Percentiles rank a stretch among this genome's conserved stretches.
Evolutionary conservation across 2,113 vertebrate genomes (phyloP).

Genomic region (Prolemur simus): DNA sequence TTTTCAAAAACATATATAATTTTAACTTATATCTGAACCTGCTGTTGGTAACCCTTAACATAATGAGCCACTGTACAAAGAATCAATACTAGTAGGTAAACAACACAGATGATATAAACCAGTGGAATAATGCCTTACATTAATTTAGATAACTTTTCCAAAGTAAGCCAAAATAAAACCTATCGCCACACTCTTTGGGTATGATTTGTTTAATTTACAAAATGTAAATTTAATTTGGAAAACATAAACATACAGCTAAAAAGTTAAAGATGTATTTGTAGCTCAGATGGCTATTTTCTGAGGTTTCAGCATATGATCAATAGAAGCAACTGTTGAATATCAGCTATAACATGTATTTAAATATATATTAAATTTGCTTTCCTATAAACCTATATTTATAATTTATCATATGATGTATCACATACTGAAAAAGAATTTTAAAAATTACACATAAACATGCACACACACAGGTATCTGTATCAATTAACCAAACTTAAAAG

Average conservation of each 20-base stretch:
- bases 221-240: neutral
- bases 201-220: neutral
- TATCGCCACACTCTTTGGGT: neutral
- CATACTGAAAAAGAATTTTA: neutral
- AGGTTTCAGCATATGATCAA: neutral
- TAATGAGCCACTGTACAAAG: neutral
- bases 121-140: neutral
- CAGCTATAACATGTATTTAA: neutral
- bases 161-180: neutral
- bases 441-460: neutral
- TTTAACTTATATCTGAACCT: neutral
- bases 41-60: neutral
- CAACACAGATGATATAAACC: neutral
- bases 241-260: neutral
- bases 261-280: conserved; percentile 1
- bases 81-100: neutral
- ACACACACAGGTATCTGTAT: neutral
- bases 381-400: neutral
- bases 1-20: neutral
- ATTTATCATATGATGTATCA: neutral
- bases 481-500: neutral
- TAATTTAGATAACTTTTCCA: neutral
- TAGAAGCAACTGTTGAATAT: neutral
- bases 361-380: neutral
- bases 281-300: conserved; percentile 8